Evolutionary conservation across 2,113 vertebrate species (phyloP).

Genomic region (Catharus minimus): DNA sequence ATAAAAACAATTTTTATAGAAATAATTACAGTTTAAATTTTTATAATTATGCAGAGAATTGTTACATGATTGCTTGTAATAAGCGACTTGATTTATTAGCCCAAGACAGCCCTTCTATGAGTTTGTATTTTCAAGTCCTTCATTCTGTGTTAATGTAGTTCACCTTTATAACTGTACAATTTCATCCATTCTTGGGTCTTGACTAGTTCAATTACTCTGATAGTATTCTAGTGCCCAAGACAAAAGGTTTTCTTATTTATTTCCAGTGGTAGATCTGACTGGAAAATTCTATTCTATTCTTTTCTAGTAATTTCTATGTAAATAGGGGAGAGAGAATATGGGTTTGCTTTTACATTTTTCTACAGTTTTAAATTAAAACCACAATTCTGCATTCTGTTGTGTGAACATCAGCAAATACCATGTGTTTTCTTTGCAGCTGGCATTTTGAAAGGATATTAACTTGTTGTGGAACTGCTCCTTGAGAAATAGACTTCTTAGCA

Average conservation of each 20-base stretch:
- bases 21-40: neutral
- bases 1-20: neutral
- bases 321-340: neutral
- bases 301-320: neutral
- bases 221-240: neutral
- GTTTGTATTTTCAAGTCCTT: neutral
- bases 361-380: slow-evolving; percentile 13
- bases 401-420: neutral
- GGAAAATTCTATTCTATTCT: neutral
- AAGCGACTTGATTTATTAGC: neutral
- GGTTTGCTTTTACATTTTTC: neutral
- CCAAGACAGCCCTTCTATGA: neutral
- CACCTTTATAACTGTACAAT: neutral
- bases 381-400: neutral
- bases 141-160: neutral
- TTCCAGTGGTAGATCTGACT: neutral
- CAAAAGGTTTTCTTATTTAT: neutral
- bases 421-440: neutral
- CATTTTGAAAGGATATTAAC: slow-evolving; percentile 18
- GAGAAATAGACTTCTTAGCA: slow-evolving; percentile 10
- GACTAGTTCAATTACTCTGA: neutral
- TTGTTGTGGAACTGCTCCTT: neutral
- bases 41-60: neutral
- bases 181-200: neutral
- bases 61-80: neutral